Percentiles rank a stretch among this genome's conserved stretches.
Conservation (phyloP, 23 tunicate species). For the Styela clava region DNA sequence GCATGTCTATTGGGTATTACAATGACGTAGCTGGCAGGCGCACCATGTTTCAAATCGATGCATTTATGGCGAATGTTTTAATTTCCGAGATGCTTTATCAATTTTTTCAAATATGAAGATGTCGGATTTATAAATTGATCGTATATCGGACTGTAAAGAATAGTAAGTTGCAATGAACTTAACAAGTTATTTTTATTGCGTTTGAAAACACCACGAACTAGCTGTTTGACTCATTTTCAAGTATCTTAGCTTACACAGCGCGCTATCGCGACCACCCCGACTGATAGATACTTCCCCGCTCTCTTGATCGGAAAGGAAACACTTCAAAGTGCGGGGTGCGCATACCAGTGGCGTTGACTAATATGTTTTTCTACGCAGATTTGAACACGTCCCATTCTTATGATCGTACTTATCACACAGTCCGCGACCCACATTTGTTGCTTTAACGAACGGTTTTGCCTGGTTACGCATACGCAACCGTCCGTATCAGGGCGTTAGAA, state of each 20-base stretch:
- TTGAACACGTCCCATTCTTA: not conserved
- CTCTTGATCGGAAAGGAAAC: not conserved
- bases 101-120: too few relatives aligned
- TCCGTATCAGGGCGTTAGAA: slow-evolving; percentile 1
- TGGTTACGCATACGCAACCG: slow-evolving; percentile 10
- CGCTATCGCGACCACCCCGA: not conserved
- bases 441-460: not conserved
- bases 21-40: too few relatives aligned
- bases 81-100: too few relatives aligned
- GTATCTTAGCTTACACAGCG: not conserved
- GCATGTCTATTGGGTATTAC: too few relatives aligned
- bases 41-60: too few relatives aligned
- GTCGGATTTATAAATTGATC: too few relatives aligned
- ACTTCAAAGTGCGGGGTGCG: not conserved
- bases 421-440: slow-evolving; percentile 8
- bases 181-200: too few relatives aligned
- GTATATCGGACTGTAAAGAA: too few relatives aligned
- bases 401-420: not conserved
- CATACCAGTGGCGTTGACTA: not conserved
- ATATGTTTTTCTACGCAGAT: not conserved
- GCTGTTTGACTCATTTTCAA: not conserved
- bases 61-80: too few relatives aligned
- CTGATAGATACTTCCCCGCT: not conserved
- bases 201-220: too few relatives aligned
- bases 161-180: too few relatives aligned